Evolutionary conservation across 2,888 invertebrate genomes (phyloP).

Genomic region (Hylaea fasciaria): DNA sequence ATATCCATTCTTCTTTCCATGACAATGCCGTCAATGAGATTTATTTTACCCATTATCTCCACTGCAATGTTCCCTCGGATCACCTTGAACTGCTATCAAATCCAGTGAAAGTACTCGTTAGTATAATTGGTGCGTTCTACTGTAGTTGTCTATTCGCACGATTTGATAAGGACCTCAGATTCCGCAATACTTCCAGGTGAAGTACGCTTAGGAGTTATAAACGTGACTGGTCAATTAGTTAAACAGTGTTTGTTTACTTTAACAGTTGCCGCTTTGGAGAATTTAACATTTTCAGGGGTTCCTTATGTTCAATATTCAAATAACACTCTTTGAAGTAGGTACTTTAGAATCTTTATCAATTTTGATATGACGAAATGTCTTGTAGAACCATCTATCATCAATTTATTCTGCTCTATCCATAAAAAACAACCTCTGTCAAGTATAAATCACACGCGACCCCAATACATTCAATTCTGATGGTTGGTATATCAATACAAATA

Average conservation of each 20-base stretch:
- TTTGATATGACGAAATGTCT: not conserved
- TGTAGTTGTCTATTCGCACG: constrained; percentile 66
- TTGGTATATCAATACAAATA: constrained; percentile 21
- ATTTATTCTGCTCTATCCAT: constrained; percentile 1
- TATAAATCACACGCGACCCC: constrained; percentile 10
- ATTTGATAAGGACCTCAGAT: constrained; percentile 68
- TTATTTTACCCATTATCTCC: constrained; percentile 53
- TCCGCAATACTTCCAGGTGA: constrained; percentile 60
- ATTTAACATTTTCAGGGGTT: constrained; percentile 20
- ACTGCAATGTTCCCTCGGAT: constrained; percentile 64
- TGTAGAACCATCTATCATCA: not conserved
- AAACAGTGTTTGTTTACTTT: constrained; percentile 35
- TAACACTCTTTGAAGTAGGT: not conserved
- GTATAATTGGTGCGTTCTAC: constrained; percentile 71
- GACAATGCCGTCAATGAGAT: constrained; percentile 53
- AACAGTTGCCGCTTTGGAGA: constrained; percentile 25
- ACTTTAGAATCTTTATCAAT: not conserved
- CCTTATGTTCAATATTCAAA: constrained; percentile 5
- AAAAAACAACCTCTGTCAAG: constrained; percentile 2
- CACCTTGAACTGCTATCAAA: constrained; percentile 77
- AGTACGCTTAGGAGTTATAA: constrained; percentile 46
- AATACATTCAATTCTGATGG: constrained; percentile 12
- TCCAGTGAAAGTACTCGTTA: constrained; percentile 80
- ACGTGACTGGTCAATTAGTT: constrained; percentile 45
- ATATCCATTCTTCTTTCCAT: constrained; percentile 35